phyloP scores from a whole-genome alignment of 2,888 invertebrate genomes.

The Drosophila infuscata region DNA sequence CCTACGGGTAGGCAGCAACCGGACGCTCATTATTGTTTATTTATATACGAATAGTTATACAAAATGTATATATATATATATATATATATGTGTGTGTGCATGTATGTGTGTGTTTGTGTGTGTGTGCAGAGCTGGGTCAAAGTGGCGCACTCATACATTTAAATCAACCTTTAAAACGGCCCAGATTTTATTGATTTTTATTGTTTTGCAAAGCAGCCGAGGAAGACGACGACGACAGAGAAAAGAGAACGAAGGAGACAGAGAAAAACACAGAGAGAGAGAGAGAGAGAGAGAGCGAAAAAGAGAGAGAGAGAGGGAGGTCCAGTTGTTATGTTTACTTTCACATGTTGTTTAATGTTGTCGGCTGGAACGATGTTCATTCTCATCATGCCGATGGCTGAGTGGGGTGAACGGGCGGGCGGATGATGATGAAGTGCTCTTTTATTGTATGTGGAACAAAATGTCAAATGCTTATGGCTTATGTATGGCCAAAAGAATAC shows the following conservation, averaged over 20 bases:
- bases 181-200: constrained; percentile 84
- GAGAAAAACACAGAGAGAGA: background rate
- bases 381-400: constrained; percentile 6
- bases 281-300: background rate
- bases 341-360: constrained; percentile 36
- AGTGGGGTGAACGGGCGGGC: background rate
- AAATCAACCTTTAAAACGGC: constrained; percentile 80
- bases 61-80: background rate
- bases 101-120: background rate
- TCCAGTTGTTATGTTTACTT: constrained; percentile 62
- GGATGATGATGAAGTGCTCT: constrained; percentile 9
- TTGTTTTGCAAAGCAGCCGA: constrained; percentile 37
- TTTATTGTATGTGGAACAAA: constrained; percentile 42
- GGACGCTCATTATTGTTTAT: constrained; percentile 46
- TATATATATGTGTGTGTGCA: background rate
- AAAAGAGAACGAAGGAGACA: background rate
- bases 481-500: constrained; percentile 35
- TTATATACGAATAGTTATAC: constrained; percentile 22
- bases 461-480: constrained; percentile 27
- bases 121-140: constrained; percentile 5
- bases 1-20: constrained; percentile 30
- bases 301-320: constrained; percentile 6
- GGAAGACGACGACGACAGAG: constrained; percentile 20
- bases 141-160: constrained; percentile 57
- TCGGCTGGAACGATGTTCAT: constrained; percentile 44